phyloP scores from a whole-genome alignment of 2,888 invertebrate species.

The Nymphalis polychloros region DNA sequence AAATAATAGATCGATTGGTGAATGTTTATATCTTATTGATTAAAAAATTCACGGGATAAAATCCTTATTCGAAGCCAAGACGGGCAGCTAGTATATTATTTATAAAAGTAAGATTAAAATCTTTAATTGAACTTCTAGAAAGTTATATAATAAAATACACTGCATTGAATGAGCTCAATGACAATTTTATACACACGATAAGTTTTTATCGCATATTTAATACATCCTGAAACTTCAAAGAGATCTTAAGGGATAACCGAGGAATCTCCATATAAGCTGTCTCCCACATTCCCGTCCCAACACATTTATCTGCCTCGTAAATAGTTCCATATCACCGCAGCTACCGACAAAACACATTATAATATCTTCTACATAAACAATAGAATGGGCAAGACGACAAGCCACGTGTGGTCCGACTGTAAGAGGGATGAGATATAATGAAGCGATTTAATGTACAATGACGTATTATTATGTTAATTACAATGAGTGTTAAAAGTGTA shows the following conservation, averaged over 20 bases:
- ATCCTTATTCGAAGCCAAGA: too few species aligned
- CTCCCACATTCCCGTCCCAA: slow-evolving; percentile 50
- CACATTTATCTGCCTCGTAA: slow-evolving; percentile 68
- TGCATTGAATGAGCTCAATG: neutral
- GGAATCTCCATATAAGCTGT: slow-evolving; percentile 39
- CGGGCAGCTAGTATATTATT: too few species aligned
- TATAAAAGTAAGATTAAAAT: too few species aligned
- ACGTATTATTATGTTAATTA: neutral
- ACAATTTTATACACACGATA: slow-evolving; percentile 15
- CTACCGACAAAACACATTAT: slow-evolving; percentile 78
- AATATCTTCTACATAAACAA: slow-evolving; percentile 74
- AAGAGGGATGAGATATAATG: slow-evolving; percentile 19
- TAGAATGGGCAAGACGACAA: slow-evolving; percentile 71
- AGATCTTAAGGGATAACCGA: slow-evolving; percentile 36
- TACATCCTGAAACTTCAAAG: slow-evolving; percentile 27
- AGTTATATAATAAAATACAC: neutral
- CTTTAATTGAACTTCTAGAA: too few species aligned
- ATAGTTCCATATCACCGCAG: slow-evolving; percentile 62
- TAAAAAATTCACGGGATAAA: too few species aligned
- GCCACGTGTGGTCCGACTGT: slow-evolving; percentile 42
- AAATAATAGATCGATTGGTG: too few species aligned
- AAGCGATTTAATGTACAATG: neutral
- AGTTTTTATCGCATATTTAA: slow-evolving; percentile 24
- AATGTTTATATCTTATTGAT: too few species aligned
- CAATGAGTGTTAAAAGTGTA: too few species aligned